These are phyloP conservation scores for Pseudomyrmex cubaensis DNA, from an alignment of 1,140 invertebrate species.

Conservation along the genomic window DNA sequence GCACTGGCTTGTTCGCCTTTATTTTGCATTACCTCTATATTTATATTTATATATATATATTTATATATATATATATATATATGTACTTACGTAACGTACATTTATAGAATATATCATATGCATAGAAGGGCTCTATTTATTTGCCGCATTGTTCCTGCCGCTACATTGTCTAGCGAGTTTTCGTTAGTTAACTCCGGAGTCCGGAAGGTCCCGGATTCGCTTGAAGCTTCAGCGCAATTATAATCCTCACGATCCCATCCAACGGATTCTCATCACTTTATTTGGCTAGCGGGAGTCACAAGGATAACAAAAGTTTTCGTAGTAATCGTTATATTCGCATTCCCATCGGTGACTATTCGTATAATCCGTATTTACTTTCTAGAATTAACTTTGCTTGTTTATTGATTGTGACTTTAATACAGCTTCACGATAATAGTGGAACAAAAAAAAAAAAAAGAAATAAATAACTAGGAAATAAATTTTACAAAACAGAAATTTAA, in stretches of 20 bases:
- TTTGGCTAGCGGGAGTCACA: conserved; percentile 14
- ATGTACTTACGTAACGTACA: conserved; percentile 39
- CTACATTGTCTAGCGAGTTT: conserved; percentile 69
- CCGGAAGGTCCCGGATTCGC: conserved; percentile 36
- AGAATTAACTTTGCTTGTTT: background rate
- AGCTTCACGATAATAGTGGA: background rate
- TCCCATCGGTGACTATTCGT: conserved; percentile 4
- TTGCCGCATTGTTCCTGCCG: conserved; percentile 61
- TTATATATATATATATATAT: conserved; percentile 59
- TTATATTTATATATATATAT: conserved; percentile 60
- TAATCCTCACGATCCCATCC: conserved; percentile 50
- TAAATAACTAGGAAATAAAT: background rate
- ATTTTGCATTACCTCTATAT: conserved; percentile 56
- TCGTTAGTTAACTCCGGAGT: conserved; percentile 49
- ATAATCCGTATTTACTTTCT: conserved; percentile 24
- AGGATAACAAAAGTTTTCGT: conserved; percentile 19
- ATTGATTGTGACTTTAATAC: background rate
- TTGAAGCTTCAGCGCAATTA: conserved; percentile 51
- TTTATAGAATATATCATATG: conserved; percentile 70
- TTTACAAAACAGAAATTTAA: background rate
- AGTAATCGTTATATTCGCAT: conserved; percentile 23
- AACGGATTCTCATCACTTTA: conserved; percentile 42
- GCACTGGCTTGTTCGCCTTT: conserved; percentile 32
- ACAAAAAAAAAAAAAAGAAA: too few relatives aligned
- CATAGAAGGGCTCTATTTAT: conserved; percentile 66